These are phyloP conservation scores for Puntigrus tetrazona DNA, from an alignment of 2,113 vertebrate genomes.

Conservation along the genomic window DNA sequence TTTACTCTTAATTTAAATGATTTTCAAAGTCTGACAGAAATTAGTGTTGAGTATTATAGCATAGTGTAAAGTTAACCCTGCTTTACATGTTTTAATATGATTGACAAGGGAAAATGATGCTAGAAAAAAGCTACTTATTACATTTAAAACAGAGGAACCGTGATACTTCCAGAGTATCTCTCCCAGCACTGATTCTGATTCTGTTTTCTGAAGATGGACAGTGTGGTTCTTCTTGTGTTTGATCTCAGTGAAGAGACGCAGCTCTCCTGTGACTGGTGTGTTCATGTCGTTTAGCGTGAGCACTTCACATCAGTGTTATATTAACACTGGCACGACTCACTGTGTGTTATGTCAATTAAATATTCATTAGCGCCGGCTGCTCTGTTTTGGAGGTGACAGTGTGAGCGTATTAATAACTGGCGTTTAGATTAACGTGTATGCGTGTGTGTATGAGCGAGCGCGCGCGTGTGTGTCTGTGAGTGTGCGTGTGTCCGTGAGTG, in stretches of 20 bases:
- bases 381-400: constrained; percentile 28
- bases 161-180: no score
- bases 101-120: no score
- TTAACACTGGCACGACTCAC: constrained; percentile 49
- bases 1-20: no score
- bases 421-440: neutral
- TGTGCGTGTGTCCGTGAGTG: no score
- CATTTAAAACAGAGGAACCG: no score
- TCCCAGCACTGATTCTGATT: neutral
- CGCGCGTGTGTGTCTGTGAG: no score
- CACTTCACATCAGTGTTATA: constrained; percentile 49
- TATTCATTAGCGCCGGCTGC: constrained; percentile 54
- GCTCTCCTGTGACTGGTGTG: neutral
- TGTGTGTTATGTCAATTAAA: constrained; percentile 45
- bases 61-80: no score
- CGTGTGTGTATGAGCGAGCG: no score
- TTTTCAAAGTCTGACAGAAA: no score
- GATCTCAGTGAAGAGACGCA: neutral
- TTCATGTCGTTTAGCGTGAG: constrained; percentile 27
- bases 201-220: neutral
- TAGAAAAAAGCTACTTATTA: no score
- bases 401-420: neutral
- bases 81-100: no score
- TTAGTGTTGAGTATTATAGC: no score
- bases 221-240: neutral